Percentiles rank a stretch among this genome's conserved stretches.
These are phyloP conservation scores for Lineus longissimus DNA, from an alignment of 1,140 invertebrate species.

Conservation along the genomic window DNA sequence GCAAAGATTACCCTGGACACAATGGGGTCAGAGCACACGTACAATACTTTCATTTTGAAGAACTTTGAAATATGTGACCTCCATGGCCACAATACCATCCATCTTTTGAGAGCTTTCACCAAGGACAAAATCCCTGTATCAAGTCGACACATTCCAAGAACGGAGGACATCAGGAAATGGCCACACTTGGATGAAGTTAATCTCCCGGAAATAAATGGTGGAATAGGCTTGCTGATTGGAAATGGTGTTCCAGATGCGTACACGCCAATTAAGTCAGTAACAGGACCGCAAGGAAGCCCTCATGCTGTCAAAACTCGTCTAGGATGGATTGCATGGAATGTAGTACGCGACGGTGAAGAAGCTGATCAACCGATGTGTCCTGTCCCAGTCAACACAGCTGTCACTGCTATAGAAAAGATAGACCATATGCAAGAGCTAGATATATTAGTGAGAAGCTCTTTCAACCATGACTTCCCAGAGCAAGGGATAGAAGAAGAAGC, in stretches of 20 bases:
- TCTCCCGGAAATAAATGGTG: neutral
- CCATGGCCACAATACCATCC: neutral
- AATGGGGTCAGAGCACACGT: neutral
- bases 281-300: neutral
- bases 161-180: neutral
- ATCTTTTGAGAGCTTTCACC: neutral
- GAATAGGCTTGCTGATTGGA: neutral
- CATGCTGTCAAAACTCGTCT: neutral
- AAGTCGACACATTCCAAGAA: neutral
- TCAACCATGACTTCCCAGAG: conserved; percentile 20
- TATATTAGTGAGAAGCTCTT: conserved; percentile 15
- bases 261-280: neutral
- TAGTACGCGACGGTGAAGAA: neutral
- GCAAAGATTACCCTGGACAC: neutral
- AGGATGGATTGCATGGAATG: neutral
- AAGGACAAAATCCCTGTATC: neutral
- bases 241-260: neutral
- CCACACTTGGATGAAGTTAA: neutral
- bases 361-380: no score
- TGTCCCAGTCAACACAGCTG: no score
- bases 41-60: conserved; percentile 4
- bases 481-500: conserved; percentile 13
- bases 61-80: neutral
- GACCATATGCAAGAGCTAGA: neutral
- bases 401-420: no score